These are phyloP conservation scores for Tychaedon coryphoeus DNA, from an alignment of 2,113 vertebrate genomes.

Conservation along the genomic window DNA sequence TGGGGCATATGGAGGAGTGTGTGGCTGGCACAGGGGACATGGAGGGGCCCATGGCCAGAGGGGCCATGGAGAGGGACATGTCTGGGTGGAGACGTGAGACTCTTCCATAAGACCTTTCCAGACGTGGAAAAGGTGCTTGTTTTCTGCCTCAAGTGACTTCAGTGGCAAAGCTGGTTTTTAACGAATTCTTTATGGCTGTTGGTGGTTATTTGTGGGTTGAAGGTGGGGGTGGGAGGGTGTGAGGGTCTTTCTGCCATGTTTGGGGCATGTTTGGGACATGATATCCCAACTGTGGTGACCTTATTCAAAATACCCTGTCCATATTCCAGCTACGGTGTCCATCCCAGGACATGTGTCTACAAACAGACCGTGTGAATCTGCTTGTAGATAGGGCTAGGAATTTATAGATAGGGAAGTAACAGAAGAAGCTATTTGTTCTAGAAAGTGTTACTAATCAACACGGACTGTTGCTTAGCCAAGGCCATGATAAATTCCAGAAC, in stretches of 20 bases:
- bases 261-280: fast-evolving
- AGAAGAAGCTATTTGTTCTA: neutral
- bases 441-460: neutral
- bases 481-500: neutral
- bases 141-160: neutral
- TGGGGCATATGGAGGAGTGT: neutral
- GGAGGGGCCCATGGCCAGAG: too few relatives aligned
- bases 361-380: neutral
- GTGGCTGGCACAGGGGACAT: neutral
- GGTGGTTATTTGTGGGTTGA: neutral
- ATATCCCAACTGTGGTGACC: neutral
- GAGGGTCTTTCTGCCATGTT: neutral
- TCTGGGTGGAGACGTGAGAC: neutral
- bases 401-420: neutral
- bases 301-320: neutral
- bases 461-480: neutral
- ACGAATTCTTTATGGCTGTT: neutral
- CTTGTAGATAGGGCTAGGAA: neutral
- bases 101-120: neutral
- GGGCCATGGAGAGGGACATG: neutral
- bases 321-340: neutral
- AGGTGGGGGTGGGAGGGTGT: neutral
- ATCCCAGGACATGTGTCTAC: neutral
- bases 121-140: neutral
- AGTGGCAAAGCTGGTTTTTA: neutral